Evolutionary conservation across 2,888 invertebrate species (phyloP), one percentile per base, ranked within the genome.

Genomic region (Morpho deidamia): DNA sequence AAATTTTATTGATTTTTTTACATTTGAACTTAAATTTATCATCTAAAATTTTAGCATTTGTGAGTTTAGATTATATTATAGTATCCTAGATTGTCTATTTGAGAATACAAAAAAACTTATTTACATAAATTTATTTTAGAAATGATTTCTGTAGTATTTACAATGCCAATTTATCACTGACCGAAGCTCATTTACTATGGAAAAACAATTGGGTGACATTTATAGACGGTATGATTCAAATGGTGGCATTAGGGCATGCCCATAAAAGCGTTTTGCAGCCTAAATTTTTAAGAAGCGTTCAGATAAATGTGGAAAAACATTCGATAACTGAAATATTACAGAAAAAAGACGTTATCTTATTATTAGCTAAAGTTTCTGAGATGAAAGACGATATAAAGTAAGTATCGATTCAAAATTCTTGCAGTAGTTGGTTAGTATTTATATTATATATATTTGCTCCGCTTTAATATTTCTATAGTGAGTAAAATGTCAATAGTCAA

Each of bases 171-270:
- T 51, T 62, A 7, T 62, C 71, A 1, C 53, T 79, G 7, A 74
- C 71, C 0, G 64, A 70, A 40, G 91, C 85, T 14, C 58, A 74
- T 44, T 62, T 92, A 5, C 68, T 75, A 38, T 96, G 95, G 95
- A 87, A 90, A 12, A 91, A 92, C 50, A 95, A 95, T 72, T 97
- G 96, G 96, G 92, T 94, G 0, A 92, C 94, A 2, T 93, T 95
- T 64, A 87, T 97, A 66, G 97, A 97, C 75, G 94, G 94, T 0
- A 92, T 97, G 90, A 77, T 97, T 10, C 97, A 97, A 80, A 91
- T 95, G 55, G 90, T 92, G 48, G 88, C 93, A n/a, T 69, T 95
- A n/a, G 90, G 91, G 33, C 82, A 91, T 44, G 83, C 91, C 10
- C 83, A 92, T 1, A 90, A 93, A 47, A 87, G 91, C 1, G 81